Evolutionary conservation across 2,888 invertebrate species (phyloP).

Genomic region (Agelastica alni): DNA sequence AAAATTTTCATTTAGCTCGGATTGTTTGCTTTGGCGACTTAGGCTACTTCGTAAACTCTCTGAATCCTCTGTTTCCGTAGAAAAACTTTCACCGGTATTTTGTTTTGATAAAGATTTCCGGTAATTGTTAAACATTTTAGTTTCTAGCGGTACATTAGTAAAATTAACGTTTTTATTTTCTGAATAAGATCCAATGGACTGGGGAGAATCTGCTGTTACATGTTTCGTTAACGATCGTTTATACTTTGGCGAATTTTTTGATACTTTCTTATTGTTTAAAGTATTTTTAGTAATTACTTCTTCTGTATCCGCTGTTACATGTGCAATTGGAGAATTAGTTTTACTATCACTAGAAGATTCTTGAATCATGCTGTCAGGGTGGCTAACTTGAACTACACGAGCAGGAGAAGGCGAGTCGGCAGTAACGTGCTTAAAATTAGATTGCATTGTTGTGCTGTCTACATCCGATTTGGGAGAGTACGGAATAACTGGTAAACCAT

Average conservation of each 20-base stretch:
- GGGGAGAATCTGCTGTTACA: slow-evolving; percentile 4
- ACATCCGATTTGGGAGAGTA: not conserved
- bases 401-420: slow-evolving; percentile 33
- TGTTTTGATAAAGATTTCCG: slow-evolving; percentile 37
- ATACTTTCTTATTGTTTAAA: not conserved
- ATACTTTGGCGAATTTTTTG: not conserved
- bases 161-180: not conserved
- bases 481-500: not conserved
- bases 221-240: slow-evolving; percentile 1
- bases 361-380: not conserved
- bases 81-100: slow-evolving; percentile 46
- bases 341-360: not conserved
- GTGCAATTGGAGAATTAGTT: not conserved
- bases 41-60: slow-evolving; percentile 20
- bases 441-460: no score
- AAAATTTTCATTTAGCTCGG: not conserved
- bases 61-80: slow-evolving; percentile 14
- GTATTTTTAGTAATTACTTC: not conserved
- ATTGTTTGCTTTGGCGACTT: slow-evolving; percentile 17
- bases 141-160: slow-evolving; percentile 1
- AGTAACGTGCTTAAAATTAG: slow-evolving; percentile 40
- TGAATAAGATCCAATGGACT: not conserved
- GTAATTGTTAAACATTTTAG: not conserved
- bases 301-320: slow-evolving; percentile 2
- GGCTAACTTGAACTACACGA: no score